Conservation (phyloP, 2,113 vertebrate species). For the Xenopus tropicalis region DNA sequence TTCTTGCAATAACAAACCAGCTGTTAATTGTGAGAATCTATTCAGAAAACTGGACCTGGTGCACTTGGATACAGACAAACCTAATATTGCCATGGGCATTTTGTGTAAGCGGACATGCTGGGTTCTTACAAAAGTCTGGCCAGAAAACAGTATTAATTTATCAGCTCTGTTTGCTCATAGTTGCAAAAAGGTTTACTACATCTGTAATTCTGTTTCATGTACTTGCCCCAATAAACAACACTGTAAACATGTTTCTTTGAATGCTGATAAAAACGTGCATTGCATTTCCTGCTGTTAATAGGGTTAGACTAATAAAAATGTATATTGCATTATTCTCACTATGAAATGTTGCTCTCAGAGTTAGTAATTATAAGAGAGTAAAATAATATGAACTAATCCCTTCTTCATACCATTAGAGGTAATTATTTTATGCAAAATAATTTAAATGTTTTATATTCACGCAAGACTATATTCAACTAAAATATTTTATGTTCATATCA, state of each 20-base stretch:
- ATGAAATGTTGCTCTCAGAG: too few relatives aligned
- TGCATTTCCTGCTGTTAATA: neutral
- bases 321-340: neutral
- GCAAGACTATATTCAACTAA: too few relatives aligned
- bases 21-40: neutral
- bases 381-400: too few relatives aligned
- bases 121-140: neutral
- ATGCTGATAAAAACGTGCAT: neutral
- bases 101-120: neutral
- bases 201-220: slow-evolving; percentile 1
- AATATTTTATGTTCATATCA: too few relatives aligned
- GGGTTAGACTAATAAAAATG: neutral
- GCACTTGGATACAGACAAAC: neutral
- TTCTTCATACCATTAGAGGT: too few relatives aligned
- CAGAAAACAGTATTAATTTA: neutral
- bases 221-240: neutral
- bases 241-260: neutral
- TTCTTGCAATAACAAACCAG: neutral
- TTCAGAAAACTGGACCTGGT: neutral
- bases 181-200: neutral
- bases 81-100: slow-evolving; percentile 1
- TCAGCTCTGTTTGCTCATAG: neutral
- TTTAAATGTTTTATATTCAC: too few relatives aligned
- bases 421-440: too few relatives aligned
- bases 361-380: too few relatives aligned